Evolutionary conservation across 2,113 vertebrate species (phyloP).

Genomic region (Dolichotis patagonum): DNA sequence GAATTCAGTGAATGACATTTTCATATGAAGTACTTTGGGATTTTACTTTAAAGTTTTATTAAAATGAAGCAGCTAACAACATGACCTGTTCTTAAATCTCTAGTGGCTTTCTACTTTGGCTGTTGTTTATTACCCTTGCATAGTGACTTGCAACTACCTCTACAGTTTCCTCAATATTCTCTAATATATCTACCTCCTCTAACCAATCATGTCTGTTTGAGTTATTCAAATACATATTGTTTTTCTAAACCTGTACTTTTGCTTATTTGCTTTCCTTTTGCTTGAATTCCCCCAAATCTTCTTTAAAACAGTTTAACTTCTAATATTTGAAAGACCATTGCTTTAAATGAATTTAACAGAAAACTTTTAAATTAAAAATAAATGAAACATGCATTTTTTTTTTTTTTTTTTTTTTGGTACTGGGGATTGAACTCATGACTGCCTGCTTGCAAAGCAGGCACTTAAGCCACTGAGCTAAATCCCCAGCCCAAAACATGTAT

Average conservation of each 20-base stretch:
- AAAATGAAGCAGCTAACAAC: background rate
- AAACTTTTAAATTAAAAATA: background rate
- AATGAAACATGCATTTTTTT: too few species aligned
- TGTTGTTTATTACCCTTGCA: background rate
- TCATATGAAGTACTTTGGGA: background rate
- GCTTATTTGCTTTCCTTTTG: background rate
- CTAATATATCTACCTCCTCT: background rate
- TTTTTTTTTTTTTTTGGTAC: too few species aligned
- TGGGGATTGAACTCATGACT: too few species aligned
- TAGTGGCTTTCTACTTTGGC: background rate
- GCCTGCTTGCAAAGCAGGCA: too few species aligned
- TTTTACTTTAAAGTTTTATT: background rate
- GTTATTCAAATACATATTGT: background rate
- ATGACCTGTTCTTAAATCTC: background rate
- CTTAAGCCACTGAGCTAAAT: too few species aligned
- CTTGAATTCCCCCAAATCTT: background rate
- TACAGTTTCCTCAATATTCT: background rate
- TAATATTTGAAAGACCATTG: slow-evolving; percentile 2
- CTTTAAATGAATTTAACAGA: background rate
- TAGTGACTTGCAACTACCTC: background rate
- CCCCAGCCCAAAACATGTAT: too few species aligned
- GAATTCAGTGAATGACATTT: background rate
- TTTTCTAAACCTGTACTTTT: background rate
- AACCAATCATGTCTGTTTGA: background rate
- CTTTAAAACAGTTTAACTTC: slow-evolving; percentile 11